Conservation (phyloP, 2,888 invertebrate species). For the Acleris holmiana region DNA sequence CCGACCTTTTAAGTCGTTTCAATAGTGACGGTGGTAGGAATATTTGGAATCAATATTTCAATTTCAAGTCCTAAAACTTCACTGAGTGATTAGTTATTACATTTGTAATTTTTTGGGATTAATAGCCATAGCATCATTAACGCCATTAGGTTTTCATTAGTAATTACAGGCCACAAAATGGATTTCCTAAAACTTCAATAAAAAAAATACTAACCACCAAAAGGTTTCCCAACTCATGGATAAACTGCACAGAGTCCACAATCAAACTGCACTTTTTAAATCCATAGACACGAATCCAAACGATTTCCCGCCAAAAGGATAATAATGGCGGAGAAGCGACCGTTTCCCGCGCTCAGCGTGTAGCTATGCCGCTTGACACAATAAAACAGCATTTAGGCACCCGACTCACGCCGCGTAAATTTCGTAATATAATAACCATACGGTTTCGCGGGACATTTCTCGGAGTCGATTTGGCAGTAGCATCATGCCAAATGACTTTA, state of each 20-base stretch:
- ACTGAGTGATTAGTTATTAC: no score
- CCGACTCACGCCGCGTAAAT: slow-evolving; percentile 55
- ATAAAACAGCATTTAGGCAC: slow-evolving; percentile 68
- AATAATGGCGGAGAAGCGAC: slow-evolving; percentile 38
- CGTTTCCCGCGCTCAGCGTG: slow-evolving; percentile 63
- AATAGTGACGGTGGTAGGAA: no score
- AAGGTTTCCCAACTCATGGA: slow-evolving; percentile 5
- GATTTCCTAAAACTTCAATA: neutral
- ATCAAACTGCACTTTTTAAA: slow-evolving; percentile 20
- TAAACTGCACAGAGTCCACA: slow-evolving; percentile 1
- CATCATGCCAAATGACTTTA: slow-evolving; percentile 57
- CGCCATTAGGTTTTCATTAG: no score
- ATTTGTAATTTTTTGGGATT: no score
- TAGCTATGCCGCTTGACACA: slow-evolving; percentile 69
- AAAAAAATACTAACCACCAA: slow-evolving; percentile 6
- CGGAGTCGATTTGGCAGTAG: slow-evolving; percentile 66
- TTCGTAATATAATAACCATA: slow-evolving; percentile 70
- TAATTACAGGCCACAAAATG: neutral
- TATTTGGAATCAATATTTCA: no score
- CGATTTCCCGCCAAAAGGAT: slow-evolving; percentile 30
- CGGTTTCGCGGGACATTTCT: slow-evolving; percentile 58
- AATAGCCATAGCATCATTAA: no score
- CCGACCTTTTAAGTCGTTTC: no score
- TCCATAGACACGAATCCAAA: slow-evolving; percentile 11
- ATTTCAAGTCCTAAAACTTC: no score